phyloP scores from a whole-genome alignment of 2,797 vertebrate genomes.

The Yasuhikotakia modesta region DNA sequence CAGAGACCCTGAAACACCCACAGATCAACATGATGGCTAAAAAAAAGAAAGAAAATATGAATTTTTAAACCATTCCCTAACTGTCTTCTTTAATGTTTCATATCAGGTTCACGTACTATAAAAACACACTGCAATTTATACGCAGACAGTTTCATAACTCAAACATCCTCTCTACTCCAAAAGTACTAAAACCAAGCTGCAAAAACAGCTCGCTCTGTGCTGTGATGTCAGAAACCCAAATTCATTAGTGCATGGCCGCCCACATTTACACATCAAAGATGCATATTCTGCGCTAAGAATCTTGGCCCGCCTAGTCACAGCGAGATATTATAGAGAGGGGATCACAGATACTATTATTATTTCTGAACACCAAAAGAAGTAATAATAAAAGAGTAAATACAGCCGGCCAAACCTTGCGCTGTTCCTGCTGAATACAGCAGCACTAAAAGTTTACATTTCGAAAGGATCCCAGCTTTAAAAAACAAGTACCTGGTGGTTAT shows the following conservation, averaged over 20 bases:
- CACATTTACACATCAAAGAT: constrained; percentile 7
- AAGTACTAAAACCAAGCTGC: not conserved
- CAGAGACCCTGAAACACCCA: constrained; percentile 62
- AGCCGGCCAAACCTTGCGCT: not conserved
- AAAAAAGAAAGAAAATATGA: not conserved
- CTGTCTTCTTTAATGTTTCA: not conserved
- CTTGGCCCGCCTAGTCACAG: not conserved
- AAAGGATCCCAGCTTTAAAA: not conserved
- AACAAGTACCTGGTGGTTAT: not conserved
- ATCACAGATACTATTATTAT: not conserved
- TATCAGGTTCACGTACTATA: not conserved
- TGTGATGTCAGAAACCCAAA: constrained; percentile 6
- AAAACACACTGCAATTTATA: not conserved
- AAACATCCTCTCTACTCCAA: not conserved
- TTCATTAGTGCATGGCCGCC: not conserved
- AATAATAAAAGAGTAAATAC: not conserved
- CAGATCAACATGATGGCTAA: not conserved
- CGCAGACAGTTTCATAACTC: not conserved
- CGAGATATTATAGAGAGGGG: no score
- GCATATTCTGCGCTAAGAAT: not conserved
- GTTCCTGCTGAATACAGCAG: not conserved
- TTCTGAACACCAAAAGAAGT: not conserved
- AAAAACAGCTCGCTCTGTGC: not conserved
- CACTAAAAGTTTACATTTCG: not conserved
- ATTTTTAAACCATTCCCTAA: not conserved